These are phyloP conservation scores for Timandra comae DNA, from an alignment of 2,888 invertebrate species.

Conservation along the genomic window DNA sequence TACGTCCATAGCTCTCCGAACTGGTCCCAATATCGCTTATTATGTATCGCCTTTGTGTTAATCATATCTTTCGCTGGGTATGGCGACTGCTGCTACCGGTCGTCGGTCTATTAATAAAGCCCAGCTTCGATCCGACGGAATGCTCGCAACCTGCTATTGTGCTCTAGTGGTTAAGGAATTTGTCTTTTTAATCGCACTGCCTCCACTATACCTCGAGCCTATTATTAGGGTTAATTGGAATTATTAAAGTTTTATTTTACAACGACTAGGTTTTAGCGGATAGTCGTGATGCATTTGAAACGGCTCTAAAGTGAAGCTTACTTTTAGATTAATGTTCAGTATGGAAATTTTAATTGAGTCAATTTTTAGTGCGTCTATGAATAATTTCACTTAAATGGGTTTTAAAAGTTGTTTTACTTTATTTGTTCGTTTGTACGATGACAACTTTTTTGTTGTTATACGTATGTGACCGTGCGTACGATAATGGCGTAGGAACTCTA, in stretches of 20 bases:
- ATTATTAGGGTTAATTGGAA: conserved; percentile 76
- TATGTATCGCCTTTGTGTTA: conserved; percentile 72
- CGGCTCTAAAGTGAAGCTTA: conserved; percentile 50
- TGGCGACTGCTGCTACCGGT: conserved; percentile 67
- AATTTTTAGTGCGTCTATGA: conserved; percentile 10
- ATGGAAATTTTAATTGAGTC: conserved; percentile 59
- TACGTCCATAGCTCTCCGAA: conserved; percentile 53
- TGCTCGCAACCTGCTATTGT: conserved; percentile 71
- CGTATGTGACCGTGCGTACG: no score
- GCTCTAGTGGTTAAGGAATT: conserved; percentile 68
- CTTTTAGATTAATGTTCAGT: conserved; percentile 64
- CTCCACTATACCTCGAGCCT: conserved; percentile 56
- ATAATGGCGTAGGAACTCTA: no score
- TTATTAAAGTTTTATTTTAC: conserved; percentile 69
- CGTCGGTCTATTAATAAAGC: conserved; percentile 70
- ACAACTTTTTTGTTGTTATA: no score
- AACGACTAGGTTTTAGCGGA: conserved; percentile 61
- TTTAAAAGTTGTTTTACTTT: neutral
- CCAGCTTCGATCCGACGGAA: conserved; percentile 52
- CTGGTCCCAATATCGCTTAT: conserved; percentile 73
- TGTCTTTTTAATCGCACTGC: conserved; percentile 74
- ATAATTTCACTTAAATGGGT: no score
- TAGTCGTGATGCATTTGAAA: conserved; percentile 54
- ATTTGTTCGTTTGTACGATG: no score
- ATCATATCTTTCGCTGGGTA: conserved; percentile 72